These are phyloP conservation scores for Calephelis nemesis DNA, from an alignment of 1,140 invertebrate genomes.

Conservation along the genomic window DNA sequence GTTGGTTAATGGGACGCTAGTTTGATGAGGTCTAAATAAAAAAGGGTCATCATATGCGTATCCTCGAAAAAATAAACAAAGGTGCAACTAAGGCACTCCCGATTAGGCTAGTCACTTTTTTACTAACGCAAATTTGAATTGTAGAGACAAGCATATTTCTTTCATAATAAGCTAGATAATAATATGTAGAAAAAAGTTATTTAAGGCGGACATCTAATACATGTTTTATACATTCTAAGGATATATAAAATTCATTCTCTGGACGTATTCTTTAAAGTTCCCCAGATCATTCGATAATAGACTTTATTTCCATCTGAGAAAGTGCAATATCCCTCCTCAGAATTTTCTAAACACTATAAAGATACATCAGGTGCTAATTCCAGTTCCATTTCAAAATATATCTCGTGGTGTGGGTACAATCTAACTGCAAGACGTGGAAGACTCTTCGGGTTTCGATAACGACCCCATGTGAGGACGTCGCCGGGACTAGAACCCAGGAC, in stretches of 20 bases:
- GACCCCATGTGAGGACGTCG: slow-evolving; percentile 34
- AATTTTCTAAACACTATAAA: neutral
- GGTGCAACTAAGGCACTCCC: too few relatives aligned
- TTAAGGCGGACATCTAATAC: too few relatives aligned
- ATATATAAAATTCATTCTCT: neutral
- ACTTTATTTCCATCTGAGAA: slow-evolving; percentile 17
- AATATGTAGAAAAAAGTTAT: too few relatives aligned
- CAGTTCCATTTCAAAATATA: slow-evolving; percentile 48
- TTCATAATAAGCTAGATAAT: too few relatives aligned
- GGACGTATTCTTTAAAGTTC: neutral
- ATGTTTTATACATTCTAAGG: too few relatives aligned
- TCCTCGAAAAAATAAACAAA: too few relatives aligned
- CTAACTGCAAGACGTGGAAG: slow-evolving; percentile 36
- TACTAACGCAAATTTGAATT: too few relatives aligned
- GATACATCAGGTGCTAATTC: slow-evolving; percentile 22
- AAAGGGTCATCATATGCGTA: too few relatives aligned
- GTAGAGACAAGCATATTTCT: too few relatives aligned
- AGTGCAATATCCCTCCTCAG: neutral
- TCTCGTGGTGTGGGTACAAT: slow-evolving; percentile 36
- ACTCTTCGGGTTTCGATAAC: slow-evolving; percentile 22
- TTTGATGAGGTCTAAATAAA: too few relatives aligned
- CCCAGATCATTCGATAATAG: slow-evolving; percentile 8
- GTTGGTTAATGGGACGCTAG: too few relatives aligned
- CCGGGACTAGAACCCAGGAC: slow-evolving; percentile 28
- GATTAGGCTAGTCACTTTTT: too few relatives aligned